Evolutionary conservation across 2,797 vertebrate species (phyloP).

Genomic region (Hoplostethus atlanticus): DNA sequence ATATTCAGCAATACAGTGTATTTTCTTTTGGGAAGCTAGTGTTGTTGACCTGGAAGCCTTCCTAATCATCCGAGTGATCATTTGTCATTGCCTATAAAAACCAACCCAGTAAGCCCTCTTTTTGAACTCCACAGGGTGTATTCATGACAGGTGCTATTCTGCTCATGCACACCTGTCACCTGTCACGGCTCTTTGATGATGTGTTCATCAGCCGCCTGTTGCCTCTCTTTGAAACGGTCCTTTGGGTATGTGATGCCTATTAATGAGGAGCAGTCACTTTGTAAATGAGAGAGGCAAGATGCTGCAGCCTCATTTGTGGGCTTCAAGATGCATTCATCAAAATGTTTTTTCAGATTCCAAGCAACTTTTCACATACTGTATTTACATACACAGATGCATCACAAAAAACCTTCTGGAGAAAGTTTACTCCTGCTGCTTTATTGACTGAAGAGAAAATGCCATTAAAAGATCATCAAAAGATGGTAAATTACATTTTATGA

Average conservation of each 20-base stretch:
- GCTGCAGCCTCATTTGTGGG: slow-evolving; percentile 9
- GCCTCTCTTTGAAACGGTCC: slow-evolving; percentile 28
- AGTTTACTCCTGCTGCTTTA: neutral
- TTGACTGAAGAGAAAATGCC: neutral
- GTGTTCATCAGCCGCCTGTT: slow-evolving; percentile 25
- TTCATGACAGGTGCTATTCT: neutral
- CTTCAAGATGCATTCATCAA: slow-evolving; percentile 5
- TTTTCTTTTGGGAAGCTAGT: neutral
- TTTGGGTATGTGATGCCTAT: slow-evolving; percentile 11
- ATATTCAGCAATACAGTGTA: neutral
- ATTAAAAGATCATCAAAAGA: neutral
- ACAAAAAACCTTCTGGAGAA: neutral
- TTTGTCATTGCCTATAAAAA: too few relatives aligned
- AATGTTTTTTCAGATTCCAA: slow-evolving; percentile 6
- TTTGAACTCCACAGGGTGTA: neutral
- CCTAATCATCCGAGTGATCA: too few relatives aligned
- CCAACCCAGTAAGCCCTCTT: neutral
- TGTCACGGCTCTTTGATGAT: slow-evolving; percentile 27
- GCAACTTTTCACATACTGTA: neutral
- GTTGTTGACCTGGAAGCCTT: neutral
- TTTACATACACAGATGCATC: slow-evolving; percentile 5
- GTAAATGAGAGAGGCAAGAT: slow-evolving; percentile 33
- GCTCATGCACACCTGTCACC: slow-evolving; percentile 8
- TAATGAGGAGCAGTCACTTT: slow-evolving; percentile 29
- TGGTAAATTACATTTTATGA: neutral